Evolutionary conservation across 2,113 vertebrate species (phyloP), one percentile per base, ranked within the genome.

Genomic region (Gymnobelideus leadbeateri): DNA sequence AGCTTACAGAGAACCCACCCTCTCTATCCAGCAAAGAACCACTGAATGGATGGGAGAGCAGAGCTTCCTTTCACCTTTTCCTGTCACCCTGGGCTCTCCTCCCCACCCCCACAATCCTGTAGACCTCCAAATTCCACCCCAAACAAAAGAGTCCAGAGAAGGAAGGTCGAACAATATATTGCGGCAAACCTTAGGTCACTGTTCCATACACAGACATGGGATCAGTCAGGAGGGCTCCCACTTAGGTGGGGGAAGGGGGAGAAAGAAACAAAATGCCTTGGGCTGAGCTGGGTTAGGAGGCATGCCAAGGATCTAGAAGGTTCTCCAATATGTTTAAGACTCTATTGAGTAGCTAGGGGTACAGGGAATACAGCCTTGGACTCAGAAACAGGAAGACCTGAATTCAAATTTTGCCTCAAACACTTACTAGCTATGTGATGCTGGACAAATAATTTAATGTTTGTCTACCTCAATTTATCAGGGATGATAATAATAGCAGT

Each of bases 161-260:
- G 84, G 12, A 92, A 54, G 50, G 28, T 46, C 55, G 89, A 94
- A 89, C 49, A 68, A 84, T 31, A n/a, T 49, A 49, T 49, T 49
- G 55, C 92, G 55, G 89, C 68, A 31, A 19, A 25, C 50, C 31
- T 89, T 16, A 31, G 19, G 49, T 92, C 92, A 94, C 49, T 92
- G 91, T 11, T 46, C 55, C 23, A 52, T 8, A 54, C 23, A 51
- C 7, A 6, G 37, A 24, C 43, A 28, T 89, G 92, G 55, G 93
- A 92, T 89, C 24, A 68, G 28, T 91, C 21, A 52, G 0, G 1
- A 89, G 49, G 90, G 50, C 95, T 97, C 95, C 52, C 95, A 97
- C 95, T 51, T 96, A 93, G 53, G 43, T 0, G 5, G n/a, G 68
- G n/a, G 19, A 23, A 21, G 19, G 37, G 68, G 19, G 1, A 23